Conservation (phyloP, 2,113 vertebrate genomes). For the Pogona vitticeps region DNA sequence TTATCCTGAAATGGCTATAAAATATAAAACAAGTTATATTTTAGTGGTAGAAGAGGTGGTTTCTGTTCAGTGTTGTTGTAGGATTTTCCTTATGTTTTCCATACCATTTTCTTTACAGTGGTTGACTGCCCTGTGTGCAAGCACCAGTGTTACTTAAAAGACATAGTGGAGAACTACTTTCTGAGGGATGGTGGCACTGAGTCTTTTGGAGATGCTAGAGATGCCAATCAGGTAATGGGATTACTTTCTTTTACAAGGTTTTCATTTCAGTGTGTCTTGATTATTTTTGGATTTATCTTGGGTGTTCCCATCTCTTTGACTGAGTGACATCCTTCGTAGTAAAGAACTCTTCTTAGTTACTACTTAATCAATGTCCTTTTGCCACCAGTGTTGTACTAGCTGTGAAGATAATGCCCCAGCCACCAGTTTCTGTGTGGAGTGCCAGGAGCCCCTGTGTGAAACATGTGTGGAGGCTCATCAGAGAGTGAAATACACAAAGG, state of each 20-base stretch:
- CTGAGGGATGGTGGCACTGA: constrained; percentile 64
- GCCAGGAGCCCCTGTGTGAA: constrained; percentile 82
- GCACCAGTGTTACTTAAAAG: constrained; percentile 72
- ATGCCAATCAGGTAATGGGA: constrained; percentile 64
- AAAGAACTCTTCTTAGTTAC: background rate
- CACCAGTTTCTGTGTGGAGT: constrained; percentile 84
- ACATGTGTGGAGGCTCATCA: constrained; percentile 85
- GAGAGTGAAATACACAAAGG: constrained; percentile 84
- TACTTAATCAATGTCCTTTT: background rate
- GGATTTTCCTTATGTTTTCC: background rate
- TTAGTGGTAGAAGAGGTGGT: background rate
- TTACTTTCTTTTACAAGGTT: rapidly evolving
- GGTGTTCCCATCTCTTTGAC: background rate
- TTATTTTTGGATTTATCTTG: background rate
- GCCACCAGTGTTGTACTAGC: constrained; percentile 77
- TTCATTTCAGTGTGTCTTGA: background rate
- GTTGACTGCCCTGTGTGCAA: constrained; percentile 77
- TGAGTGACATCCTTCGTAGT: background rate
- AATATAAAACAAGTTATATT: background rate
- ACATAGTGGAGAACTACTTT: constrained; percentile 80
- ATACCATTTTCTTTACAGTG: constrained; percentile 12
- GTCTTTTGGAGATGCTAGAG: constrained; percentile 33
- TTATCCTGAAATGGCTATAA: background rate
- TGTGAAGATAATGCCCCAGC: constrained; percentile 80
- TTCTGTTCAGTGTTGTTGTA: background rate